phyloP scores from a whole-genome alignment of 2,797 vertebrate genomes.

The Phrynocephalus guinanensis region DNA sequence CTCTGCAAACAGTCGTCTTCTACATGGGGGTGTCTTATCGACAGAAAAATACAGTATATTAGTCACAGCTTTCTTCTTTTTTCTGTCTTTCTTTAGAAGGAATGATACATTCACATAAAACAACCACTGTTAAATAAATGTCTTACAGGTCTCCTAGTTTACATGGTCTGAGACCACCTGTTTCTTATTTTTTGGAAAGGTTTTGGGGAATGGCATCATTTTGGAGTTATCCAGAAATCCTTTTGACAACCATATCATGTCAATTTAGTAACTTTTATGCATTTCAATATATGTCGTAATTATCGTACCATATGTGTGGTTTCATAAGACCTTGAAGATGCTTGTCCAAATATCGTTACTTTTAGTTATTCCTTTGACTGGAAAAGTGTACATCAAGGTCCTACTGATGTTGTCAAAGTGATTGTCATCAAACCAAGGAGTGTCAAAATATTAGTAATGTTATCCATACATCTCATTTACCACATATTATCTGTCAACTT shows the following conservation, averaged over 20 bases:
- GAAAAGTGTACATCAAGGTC: background rate
- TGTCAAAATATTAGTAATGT: constrained; percentile 4
- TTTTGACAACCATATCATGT: background rate
- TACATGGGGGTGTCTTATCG: no score
- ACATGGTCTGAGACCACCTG: background rate
- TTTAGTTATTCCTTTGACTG: background rate
- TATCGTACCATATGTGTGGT: background rate
- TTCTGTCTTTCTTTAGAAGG: background rate
- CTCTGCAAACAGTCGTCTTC: no score
- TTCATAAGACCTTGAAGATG: background rate
- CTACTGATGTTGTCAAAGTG: background rate
- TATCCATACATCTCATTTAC: constrained; percentile 19
- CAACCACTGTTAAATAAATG: background rate
- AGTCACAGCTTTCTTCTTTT: background rate
- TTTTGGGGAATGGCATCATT: background rate
- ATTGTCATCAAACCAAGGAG: background rate
- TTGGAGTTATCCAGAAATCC: background rate
- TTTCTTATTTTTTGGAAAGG: background rate
- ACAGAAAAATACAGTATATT: no score
- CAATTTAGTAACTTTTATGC: background rate
- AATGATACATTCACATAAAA: background rate
- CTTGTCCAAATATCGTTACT: background rate
- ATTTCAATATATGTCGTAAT: background rate
- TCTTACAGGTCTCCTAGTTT: background rate
- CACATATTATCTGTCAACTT: constrained; percentile 10